Base-by-base conservation (phyloP, 2,113 vertebrate genomes). In the Eulemur rufifrons region DNA sequence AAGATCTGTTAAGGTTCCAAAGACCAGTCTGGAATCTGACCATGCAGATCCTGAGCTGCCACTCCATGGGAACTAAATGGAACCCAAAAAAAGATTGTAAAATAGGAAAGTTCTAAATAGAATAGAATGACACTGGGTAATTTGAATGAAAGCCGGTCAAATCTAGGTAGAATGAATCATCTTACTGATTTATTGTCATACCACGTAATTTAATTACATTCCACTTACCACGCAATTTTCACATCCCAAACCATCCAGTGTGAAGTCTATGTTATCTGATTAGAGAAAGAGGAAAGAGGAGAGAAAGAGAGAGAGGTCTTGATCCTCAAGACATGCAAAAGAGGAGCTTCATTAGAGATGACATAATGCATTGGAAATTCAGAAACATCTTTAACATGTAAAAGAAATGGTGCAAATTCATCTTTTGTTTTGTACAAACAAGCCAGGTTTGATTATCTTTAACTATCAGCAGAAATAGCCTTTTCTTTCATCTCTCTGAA, bases 21-120 rank as follows among this genome's bases (percentile, higher is more conserved):
- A 82, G 34, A 66, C 64, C 63, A 87, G 34, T 80, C 29, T 83
- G 45, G 76, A 89, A 89, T 59, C 73, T 91, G 32, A 86, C 85
- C 83, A n/a, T 56, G 66, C 68, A 66, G 37, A 61, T 52, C 17
- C 27, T 86, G 64, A 94, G 29, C 50, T 50, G 18, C 74, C 69
- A 88, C 52, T 77, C 21, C 39, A 82, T 20, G 45, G 29, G 37
- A 94, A 85, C 54, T 86, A 91, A 95, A 71, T 68, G 32, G 27
- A 88, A 94, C 34, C 20, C 21, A 73, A 95, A 90, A 81, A 74
- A 84, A 63, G 32, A 89, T 93, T 83, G 54, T 93, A 86, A 96
- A 95, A 77, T 90, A 93, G 61, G 59, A 86, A 78, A 91, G 10
- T 76, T 96, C 69, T 90, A 93, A 89, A 97, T 91, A 91, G 96